Evolutionary conservation across 2,797 vertebrate species (phyloP).

Genomic region (Eulemur mongoz): DNA sequence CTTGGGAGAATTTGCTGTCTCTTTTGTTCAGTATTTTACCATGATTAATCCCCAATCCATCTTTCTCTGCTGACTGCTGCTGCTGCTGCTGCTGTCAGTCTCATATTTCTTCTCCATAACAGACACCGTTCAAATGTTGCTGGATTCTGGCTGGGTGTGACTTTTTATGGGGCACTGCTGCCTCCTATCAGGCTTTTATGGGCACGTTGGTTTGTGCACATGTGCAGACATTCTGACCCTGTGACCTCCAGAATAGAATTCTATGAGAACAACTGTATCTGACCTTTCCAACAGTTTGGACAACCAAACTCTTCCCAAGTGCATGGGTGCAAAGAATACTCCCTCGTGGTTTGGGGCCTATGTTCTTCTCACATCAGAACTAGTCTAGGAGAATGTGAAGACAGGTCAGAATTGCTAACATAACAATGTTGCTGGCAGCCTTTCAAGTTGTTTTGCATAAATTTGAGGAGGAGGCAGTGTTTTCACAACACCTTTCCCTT

Average conservation of each 20-base stretch:
- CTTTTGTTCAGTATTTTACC: constrained; percentile 74
- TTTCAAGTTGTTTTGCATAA: constrained; percentile 47
- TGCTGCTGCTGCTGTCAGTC: constrained; percentile 54
- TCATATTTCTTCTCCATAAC: constrained; percentile 77
- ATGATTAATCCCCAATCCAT: constrained; percentile 74
- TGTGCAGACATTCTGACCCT: constrained; percentile 61
- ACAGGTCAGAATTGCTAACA: not conserved
- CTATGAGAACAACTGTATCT: constrained; percentile 27
- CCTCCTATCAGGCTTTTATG: constrained; percentile 80
- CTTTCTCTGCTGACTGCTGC: not conserved
- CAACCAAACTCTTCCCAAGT: not conserved
- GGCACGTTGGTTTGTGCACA: constrained; percentile 68
- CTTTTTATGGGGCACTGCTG: constrained; percentile 77
- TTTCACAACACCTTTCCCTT: constrained; percentile 58
- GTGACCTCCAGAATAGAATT: constrained; percentile 59
- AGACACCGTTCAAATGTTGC: constrained; percentile 74
- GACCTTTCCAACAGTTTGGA: not conserved
- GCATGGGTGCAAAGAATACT: not conserved
- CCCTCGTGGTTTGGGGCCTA: not conserved
- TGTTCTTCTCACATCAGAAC: not conserved
- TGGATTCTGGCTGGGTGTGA: constrained; percentile 76
- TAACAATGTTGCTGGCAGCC: constrained; percentile 14
- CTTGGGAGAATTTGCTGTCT: constrained; percentile 77
- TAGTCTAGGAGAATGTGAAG: not conserved
- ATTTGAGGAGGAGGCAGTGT: constrained; percentile 5